Evolutionary conservation across 2,113 vertebrate species (phyloP).

Genomic region (Conger conger): DNA sequence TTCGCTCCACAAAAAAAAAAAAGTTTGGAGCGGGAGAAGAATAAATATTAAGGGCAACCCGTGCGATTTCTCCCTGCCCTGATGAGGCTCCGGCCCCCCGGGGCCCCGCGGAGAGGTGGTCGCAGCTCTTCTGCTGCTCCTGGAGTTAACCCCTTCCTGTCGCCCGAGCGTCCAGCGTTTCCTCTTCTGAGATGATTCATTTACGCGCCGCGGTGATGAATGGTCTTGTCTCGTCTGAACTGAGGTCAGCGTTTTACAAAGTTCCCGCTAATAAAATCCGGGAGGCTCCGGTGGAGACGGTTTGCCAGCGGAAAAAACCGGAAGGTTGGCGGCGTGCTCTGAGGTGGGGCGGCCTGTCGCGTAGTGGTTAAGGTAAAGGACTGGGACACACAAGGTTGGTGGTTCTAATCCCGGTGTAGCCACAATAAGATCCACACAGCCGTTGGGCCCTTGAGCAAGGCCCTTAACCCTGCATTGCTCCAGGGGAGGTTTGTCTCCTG

Average conservation of each 20-base stretch:
- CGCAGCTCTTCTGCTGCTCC: constrained; percentile 68
- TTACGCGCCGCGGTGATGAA: constrained; percentile 55
- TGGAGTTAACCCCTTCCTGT: constrained; percentile 63
- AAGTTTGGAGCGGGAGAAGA: constrained; percentile 27
- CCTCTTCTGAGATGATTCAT: constrained; percentile 55
- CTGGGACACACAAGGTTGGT: no score
- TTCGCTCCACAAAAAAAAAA: constrained; percentile 37
- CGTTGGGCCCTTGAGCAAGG: no score
- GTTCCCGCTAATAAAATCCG: constrained; percentile 45
- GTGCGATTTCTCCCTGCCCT: constrained; percentile 48
- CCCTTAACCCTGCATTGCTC: no score
- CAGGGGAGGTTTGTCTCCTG: no score
- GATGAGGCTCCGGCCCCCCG: constrained; percentile 65
- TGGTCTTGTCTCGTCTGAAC: constrained; percentile 49
- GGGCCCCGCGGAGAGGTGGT: constrained; percentile 66
- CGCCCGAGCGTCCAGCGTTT: constrained; percentile 57
- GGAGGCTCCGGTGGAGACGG: constrained; percentile 35
- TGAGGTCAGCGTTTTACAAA: constrained; percentile 24
- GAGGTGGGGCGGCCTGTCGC: no score
- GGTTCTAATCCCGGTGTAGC: no score
- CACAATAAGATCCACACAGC: no score
- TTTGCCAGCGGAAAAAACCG: constrained; percentile 39
- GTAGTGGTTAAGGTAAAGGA: no score
- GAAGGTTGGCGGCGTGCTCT: constrained; percentile 60
- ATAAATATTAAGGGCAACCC: constrained; percentile 52